Evolutionary conservation across 2,888 invertebrate genomes (phyloP).

Genomic region (Scrobipalpa costella): DNA sequence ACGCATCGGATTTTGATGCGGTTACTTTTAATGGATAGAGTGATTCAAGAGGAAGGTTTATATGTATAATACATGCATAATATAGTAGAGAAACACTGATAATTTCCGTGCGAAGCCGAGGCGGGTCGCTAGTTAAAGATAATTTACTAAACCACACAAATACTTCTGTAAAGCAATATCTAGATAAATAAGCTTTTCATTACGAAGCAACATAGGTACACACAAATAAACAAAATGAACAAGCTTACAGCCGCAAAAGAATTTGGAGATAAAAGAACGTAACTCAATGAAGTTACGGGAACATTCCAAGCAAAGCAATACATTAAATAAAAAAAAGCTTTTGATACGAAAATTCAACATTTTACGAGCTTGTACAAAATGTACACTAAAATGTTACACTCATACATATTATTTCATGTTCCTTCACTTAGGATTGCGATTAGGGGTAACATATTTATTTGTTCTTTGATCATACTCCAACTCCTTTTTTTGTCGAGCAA

Average conservation of each 20-base stretch:
- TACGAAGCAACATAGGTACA: conserved; percentile 18
- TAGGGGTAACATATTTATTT: neutral
- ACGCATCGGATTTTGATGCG: too few relatives aligned
- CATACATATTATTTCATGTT: neutral
- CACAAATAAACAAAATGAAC: conserved; percentile 32
- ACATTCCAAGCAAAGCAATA: conserved; percentile 34
- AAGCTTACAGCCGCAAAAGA: conserved; percentile 38
- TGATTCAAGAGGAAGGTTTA: too few relatives aligned
- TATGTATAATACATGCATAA: too few relatives aligned
- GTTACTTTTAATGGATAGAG: too few relatives aligned
- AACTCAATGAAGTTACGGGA: conserved; percentile 44
- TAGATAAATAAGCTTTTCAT: neutral
- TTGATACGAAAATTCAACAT: conserved; percentile 17
- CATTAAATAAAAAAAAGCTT: neutral
- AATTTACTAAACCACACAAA: neutral
- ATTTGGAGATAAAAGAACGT: conserved; percentile 40
- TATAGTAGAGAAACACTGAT: too few relatives aligned
- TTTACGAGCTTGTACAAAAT: conserved; percentile 5
- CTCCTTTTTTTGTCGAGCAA: neutral
- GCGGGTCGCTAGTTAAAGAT: too few relatives aligned
- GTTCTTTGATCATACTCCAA: neutral
- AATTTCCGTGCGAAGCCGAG: too few relatives aligned
- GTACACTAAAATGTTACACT: neutral
- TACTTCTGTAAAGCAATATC: neutral
- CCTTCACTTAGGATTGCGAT: conserved; percentile 3